A percentile compares a stretch with the other conserved stretches of the same genome.
Conservation (phyloP, 2,888 invertebrate genomes). For the Zaprionus lineosus region DNA sequence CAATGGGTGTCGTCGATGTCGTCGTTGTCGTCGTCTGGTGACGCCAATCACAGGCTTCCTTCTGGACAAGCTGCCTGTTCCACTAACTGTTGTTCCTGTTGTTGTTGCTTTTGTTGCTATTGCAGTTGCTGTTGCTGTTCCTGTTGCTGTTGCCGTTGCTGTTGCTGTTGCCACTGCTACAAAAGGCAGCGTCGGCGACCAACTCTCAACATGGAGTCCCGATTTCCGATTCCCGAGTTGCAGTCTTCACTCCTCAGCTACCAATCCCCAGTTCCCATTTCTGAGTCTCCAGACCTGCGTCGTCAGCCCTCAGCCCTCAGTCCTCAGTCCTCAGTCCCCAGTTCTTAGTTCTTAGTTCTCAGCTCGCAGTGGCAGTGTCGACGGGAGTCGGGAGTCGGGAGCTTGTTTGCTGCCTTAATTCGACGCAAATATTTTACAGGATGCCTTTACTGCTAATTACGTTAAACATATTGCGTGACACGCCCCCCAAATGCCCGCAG, state of each 20-base stretch:
- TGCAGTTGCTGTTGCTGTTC: conserved; percentile 2
- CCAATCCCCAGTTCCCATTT: conserved; percentile 20
- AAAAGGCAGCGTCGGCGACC: conserved; percentile 47
- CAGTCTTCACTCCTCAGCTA: conserved; percentile 7
- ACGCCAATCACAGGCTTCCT: conserved; percentile 51
- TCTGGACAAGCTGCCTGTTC: conserved; percentile 32
- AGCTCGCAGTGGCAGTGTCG: too few relatives aligned
- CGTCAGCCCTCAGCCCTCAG: conserved; percentile 19
- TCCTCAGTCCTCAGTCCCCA: conserved; percentile 9
- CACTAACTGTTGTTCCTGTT: conserved; percentile 57
- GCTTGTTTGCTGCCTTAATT: conserved; percentile 74
- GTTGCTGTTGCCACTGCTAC: conserved; percentile 29
- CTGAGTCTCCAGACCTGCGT: conserved; percentile 14
- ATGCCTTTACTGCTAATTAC: conserved; percentile 62
- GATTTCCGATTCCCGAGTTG: conserved; percentile 26
- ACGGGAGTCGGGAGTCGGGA: conserved; percentile 48
- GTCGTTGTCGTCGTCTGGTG: conserved; percentile 36
- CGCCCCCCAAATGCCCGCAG: conserved; percentile 40
- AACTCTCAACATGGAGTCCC: conserved; percentile 1
- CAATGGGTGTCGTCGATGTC: conserved; percentile 58
- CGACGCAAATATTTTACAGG: conserved; percentile 73
- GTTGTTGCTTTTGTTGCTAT: conserved; percentile 20
- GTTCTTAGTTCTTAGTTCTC: conserved; percentile 22
- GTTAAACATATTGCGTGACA: conserved; percentile 72
- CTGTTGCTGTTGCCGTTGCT: conserved; percentile 6